Evolutionary conservation across 2,113 vertebrate genomes (phyloP).

Genomic region (Sorex fumeus): DNA sequence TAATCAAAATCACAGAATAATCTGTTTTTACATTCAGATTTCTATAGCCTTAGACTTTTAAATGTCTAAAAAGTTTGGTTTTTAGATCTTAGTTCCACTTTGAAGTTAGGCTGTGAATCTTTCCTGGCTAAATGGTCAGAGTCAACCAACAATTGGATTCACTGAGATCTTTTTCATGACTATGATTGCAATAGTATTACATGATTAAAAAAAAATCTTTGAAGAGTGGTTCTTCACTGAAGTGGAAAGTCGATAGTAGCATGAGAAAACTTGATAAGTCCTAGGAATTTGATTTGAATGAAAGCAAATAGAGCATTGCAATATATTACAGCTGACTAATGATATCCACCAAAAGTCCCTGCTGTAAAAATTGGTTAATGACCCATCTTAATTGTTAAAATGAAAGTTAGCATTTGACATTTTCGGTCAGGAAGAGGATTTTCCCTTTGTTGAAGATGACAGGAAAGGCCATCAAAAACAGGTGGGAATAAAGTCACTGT

Average conservation of each 20-base stretch:
- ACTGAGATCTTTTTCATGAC: not conserved
- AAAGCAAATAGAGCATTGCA: not conserved
- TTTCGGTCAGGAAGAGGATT: not conserved
- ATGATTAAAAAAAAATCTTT: not conserved
- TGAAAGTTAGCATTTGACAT: conserved; percentile 20
- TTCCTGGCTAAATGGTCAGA: conserved; percentile 17
- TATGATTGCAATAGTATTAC: conserved; percentile 26
- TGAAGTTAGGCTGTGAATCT: not conserved
- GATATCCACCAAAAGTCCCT: not conserved
- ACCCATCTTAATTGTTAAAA: not conserved
- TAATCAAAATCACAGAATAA: not conserved
- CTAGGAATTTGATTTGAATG: conserved; percentile 19
- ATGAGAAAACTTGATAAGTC: conserved; percentile 15
- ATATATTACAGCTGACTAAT: not conserved
- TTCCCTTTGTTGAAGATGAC: conserved; percentile 35
- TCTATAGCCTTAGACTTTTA: not conserved
- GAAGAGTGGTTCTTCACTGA: too few species aligned
- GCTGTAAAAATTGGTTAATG: conserved; percentile 21
- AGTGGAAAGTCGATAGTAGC: not conserved
- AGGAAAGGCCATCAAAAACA: not conserved
- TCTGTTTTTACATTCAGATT: conserved; percentile 19
- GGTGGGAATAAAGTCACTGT: not conserved
- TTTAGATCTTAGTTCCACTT: not conserved
- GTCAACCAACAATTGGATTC: not conserved
- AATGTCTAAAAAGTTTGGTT: not conserved